Percentiles rank a stretch among this genome's conserved stretches.
Conservation (phyloP, 1,140 invertebrate species). For the Drosophila ambigua region DNA sequence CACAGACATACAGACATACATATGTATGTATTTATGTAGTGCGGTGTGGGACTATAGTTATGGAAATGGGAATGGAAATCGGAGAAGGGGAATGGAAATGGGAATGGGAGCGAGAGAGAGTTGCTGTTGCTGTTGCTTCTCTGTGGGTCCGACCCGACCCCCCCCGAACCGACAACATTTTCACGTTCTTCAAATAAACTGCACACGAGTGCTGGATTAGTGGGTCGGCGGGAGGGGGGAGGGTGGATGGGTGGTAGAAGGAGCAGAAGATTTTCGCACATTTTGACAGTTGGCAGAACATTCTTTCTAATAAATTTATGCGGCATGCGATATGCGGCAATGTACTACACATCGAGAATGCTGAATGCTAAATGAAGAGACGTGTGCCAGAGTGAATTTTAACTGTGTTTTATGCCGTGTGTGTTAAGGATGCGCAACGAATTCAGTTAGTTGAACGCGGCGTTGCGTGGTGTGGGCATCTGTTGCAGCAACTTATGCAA, state of each 20-base stretch:
- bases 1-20: conserved; percentile 1
- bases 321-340: conserved; percentile 36
- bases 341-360: too few species aligned
- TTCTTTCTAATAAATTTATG: conserved; percentile 55
- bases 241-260: not conserved
- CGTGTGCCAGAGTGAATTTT: conserved; percentile 26
- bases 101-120: conserved; percentile 7
- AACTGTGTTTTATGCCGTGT: conserved; percentile 20
- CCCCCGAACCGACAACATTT: conserved; percentile 36
- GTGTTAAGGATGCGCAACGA: conserved; percentile 7
- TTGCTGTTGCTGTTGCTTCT: conserved; percentile 15
- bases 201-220: conserved; percentile 49
- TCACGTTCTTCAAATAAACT: conserved; percentile 73
- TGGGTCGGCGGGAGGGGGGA: not conserved
- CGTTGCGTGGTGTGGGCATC: not conserved
- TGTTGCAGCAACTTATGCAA: conserved; percentile 17
- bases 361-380: not conserved
- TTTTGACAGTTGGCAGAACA: conserved; percentile 52
- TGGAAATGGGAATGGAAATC: conserved; percentile 38
- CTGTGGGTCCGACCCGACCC: conserved; percentile 22
- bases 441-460: conserved; percentile 8
- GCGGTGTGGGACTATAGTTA: conserved; percentile 23
- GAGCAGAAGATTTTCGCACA: conserved; percentile 38
- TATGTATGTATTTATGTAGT: conserved; percentile 32
- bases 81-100: conserved; percentile 7